phyloP scores from a whole-genome alignment of 1,140 invertebrate genomes.

The Phocides pigmalion region DNA sequence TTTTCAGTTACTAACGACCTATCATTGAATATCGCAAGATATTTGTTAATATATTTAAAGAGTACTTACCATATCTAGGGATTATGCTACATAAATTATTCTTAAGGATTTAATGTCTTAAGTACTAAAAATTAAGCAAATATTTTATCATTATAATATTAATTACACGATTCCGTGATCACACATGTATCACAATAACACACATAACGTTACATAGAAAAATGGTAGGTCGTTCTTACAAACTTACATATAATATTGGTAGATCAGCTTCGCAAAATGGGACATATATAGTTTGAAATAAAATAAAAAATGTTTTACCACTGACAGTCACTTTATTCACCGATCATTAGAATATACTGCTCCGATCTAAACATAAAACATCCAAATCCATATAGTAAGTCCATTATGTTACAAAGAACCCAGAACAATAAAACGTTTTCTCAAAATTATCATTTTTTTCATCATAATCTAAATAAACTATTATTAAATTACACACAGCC shows the following conservation, averaged over 20 bases:
- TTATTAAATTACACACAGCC: conserved; percentile 78
- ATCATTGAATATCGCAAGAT: background rate
- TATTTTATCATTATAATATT: background rate
- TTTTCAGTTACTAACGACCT: conserved; percentile 6
- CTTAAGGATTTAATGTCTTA: no score
- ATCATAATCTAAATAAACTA: conserved; percentile 55
- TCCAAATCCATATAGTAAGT: conserved; percentile 68
- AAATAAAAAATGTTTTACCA: conserved; percentile 63
- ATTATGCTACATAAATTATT: no score
- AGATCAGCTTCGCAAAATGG: conserved; percentile 47
- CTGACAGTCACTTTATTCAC: conserved; percentile 78
- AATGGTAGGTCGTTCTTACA: conserved; percentile 65
- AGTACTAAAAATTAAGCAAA: background rate
- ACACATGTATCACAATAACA: background rate
- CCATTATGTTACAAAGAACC: conserved; percentile 64
- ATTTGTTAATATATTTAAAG: background rate
- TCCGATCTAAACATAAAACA: conserved; percentile 79
- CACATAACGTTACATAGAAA: conserved; percentile 51
- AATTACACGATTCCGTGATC: background rate
- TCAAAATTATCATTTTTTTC: conserved; percentile 68
- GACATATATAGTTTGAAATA: conserved; percentile 42
- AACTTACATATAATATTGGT: conserved; percentile 13
- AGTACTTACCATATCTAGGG: conserved; percentile 18
- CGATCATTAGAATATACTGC: conserved; percentile 71
- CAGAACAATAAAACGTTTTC: conserved; percentile 58